Conservation (phyloP, 2,113 vertebrate species). For the Mugil cephalus region DNA sequence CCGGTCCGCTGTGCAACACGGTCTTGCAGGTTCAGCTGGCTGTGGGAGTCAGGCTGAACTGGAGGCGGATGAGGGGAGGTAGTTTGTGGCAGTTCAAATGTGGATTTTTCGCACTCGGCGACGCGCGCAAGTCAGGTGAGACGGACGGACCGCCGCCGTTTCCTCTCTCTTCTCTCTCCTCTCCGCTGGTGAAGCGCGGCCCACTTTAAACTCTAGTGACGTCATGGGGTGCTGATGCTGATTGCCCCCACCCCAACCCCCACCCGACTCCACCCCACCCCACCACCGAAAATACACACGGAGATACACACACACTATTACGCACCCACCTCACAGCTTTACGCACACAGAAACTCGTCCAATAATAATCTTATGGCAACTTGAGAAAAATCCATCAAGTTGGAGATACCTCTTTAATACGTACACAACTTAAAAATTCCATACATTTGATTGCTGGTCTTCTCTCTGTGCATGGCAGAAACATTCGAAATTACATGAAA, state of each 20-base stretch:
- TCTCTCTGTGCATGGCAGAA: slow-evolving; percentile 23
- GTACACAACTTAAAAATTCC: slow-evolving; percentile 1
- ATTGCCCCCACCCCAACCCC: slow-evolving; percentile 2
- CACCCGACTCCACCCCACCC: neutral
- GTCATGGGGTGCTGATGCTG: slow-evolving; percentile 73
- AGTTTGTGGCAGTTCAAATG: slow-evolving; percentile 43
- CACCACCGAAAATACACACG: neutral
- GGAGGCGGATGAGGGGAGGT: neutral
- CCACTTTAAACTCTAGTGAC: slow-evolving; percentile 87
- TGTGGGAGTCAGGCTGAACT: slow-evolving; percentile 1
- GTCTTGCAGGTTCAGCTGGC: slow-evolving; percentile 21
- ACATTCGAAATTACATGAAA: slow-evolving; percentile 36
- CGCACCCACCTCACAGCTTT: neutral
- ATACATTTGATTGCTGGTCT: neutral
- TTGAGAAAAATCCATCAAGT: neutral
- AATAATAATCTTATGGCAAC: neutral
- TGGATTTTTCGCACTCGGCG: neutral
- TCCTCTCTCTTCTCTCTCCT: slow-evolving; percentile 55
- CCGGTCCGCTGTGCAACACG: slow-evolving; percentile 18
- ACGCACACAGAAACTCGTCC: neutral
- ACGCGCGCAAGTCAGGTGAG: slow-evolving; percentile 40
- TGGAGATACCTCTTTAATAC: neutral
- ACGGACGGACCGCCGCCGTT: slow-evolving; percentile 12
- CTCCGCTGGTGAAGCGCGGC: slow-evolving; percentile 78
- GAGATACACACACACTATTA: neutral